Evolutionary conservation across 2,797 vertebrate genomes (phyloP), one percentile per base, ranked within the genome.

Genomic region (Helostoma temminkii): DNA sequence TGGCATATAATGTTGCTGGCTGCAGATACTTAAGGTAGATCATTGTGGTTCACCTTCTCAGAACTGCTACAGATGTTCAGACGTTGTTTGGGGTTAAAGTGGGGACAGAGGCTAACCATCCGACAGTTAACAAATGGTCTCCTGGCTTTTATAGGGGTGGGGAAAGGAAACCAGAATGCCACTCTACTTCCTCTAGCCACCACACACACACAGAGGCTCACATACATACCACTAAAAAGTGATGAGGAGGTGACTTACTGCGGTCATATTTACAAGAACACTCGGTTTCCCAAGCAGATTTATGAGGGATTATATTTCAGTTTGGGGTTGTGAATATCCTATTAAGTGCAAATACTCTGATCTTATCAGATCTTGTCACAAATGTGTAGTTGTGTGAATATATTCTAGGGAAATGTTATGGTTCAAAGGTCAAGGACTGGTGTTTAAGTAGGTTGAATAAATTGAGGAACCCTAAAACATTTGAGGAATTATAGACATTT

Each of bases 71-170:
- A 82, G 81, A 87, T 88, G 75, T 87, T 58, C 71, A 39, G 54
- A 43, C 61, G 84, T 85, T 81, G 82, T 80, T 83, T 78, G 11
- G 37, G 86, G 89, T 90, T 87, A 87, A 65, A 68, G 59, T 56
- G 56, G 77, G 83, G 80, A 84, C 84, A 82, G 81, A 78, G 81
- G 78, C 71, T 73, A 65, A 87, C 78, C 78, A 41, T 79, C 52
- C 70, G 81, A 88, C 82, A 89, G 66, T 82, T 88, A 83, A 85
- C 76, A 88, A 89, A 88, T 77, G 72, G 74, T 78, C 71, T 73
- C 58, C 54, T 37, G 41, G 80, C 66, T 84, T 90, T 89, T 89
- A 87, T 84, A 58, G 79, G 76, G 64, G 65, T 9, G 55, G 28
- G 65, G 60, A 84, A 82, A 89, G 76, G 76, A 91, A 89, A 85